Conservation (phyloP, 2,888 invertebrate genomes). For the Pammene fasciana region DNA sequence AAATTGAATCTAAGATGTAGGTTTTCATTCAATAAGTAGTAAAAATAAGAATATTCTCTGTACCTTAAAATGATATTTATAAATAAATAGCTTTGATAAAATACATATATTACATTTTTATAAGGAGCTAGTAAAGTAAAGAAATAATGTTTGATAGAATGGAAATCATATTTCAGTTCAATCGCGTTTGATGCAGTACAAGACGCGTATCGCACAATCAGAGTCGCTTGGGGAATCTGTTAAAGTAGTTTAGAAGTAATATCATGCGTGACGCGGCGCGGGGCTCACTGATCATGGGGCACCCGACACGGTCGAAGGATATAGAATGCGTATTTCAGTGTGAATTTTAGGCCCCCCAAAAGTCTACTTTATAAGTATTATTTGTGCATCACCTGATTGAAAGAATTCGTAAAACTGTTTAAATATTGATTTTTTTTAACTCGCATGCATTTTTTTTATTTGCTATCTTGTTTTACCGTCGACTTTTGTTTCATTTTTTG, state of each 20-base stretch:
- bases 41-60: background rate
- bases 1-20: background rate
- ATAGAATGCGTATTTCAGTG: background rate
- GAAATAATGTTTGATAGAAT: conserved; percentile 63
- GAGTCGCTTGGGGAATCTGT: conserved; percentile 36
- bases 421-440: too few relatives aligned
- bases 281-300: conserved; percentile 20
- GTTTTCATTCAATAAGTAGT: background rate
- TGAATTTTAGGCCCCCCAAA: background rate
- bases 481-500: too few relatives aligned
- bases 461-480: too few relatives aligned
- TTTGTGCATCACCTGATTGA: too few relatives aligned
- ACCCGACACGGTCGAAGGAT: background rate
- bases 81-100: conserved; percentile 37
- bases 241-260: conserved; percentile 54
- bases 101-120: conserved; percentile 18
- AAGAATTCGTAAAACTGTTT: too few relatives aligned
- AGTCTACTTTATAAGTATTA: background rate
- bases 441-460: too few relatives aligned
- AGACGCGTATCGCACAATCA: conserved; percentile 35
- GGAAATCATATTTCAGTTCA: conserved; percentile 65
- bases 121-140: conserved; percentile 47
- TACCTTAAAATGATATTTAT: conserved; percentile 22
- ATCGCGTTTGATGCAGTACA: conserved; percentile 63
- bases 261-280: conserved; percentile 59